Base-by-base conservation (phyloP, 2,797 vertebrate species). In the Zalophus californianus region DNA sequence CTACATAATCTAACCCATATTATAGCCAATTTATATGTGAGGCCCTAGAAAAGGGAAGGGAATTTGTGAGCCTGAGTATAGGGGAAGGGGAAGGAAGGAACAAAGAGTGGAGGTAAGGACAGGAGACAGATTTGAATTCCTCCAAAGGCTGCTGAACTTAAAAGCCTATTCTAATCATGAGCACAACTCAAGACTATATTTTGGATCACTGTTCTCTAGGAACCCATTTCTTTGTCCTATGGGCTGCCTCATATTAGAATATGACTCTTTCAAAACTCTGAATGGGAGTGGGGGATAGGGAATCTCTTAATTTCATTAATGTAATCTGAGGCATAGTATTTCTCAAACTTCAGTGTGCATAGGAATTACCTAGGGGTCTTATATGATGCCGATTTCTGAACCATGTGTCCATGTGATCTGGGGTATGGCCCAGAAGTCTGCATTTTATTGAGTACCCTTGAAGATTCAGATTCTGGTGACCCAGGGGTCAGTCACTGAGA, bases 201-300 rank as follows among this genome's bases (percentile, higher is more conserved):
- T 80, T 23, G 44, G 18, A 29, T 83, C 66, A 60, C n/a, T 58
- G 0, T 62, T 88, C 41, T 64, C 32, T 79, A 38, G 23, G 84
- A 91, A 54, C 56, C 75, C 2, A 41, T 80, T 85, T 41, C 5
- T 14, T 62, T 60, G 18, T 83, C 35, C 48, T 82, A 5, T 0
- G 14, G 16, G 29, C 0, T 58, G 8, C n/a, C 18, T 78, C 32
- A 2, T 25, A 20, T 7, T 38, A 16, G 7, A 14, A 78, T 80
- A 16, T 7, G 35, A 60, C 27, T 86, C 32, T 41, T 60, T 77
- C 29, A 35, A 14, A 38, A 5, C 5, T 68, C 62, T 82, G 41
- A 78, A 35, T 70, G 15, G 5, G 3, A 7, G 18, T 5, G 1
- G 6, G 16, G 29, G 27, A 32, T 29, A 1, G 12, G 3, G 4